These are phyloP conservation scores for Tiliqua scincoides DNA, from an alignment of 2,113 vertebrate genomes.

Conservation along the genomic window DNA sequence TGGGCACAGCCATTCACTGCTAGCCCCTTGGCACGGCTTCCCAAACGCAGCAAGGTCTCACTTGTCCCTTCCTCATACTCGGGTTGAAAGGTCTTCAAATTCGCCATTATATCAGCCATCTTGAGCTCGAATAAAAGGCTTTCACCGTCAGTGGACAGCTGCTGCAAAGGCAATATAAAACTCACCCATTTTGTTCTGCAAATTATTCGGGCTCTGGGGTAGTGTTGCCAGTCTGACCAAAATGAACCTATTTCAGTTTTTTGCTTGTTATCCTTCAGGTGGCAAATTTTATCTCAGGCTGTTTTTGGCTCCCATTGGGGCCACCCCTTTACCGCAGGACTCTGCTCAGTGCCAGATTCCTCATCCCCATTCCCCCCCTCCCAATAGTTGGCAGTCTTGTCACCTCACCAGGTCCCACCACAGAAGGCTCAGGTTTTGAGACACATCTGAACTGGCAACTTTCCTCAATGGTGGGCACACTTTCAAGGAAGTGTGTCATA, in stretches of 20 bases:
- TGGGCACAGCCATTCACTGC: slow-evolving; percentile 74
- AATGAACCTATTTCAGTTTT: too few relatives aligned
- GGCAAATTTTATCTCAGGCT: too few relatives aligned
- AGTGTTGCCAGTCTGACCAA: too few relatives aligned
- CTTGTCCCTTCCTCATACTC: slow-evolving; percentile 62
- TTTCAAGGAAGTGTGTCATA: background rate
- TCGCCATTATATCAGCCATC: slow-evolving; percentile 58
- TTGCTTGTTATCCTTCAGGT: too few relatives aligned
- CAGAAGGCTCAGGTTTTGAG: too few relatives aligned
- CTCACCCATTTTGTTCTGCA: background rate
- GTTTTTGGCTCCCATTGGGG: too few relatives aligned
- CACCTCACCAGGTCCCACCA: too few relatives aligned
- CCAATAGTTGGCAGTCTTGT: too few relatives aligned
- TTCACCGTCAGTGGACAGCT: background rate
- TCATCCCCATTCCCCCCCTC: too few relatives aligned
- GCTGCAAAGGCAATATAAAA: slow-evolving; percentile 19
- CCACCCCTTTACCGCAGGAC: too few relatives aligned
- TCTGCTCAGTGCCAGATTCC: too few relatives aligned
- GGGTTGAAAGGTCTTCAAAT: slow-evolving; percentile 69
- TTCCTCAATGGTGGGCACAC: background rate
- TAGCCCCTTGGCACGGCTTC: slow-evolving; percentile 58
- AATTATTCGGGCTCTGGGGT: background rate
- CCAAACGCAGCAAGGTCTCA: slow-evolving; percentile 58
- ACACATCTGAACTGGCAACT: too few relatives aligned
- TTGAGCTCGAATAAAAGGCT: background rate